Evolutionary conservation across 2,113 vertebrate species (phyloP), one percentile per base, ranked within the genome.

Genomic region (Eidolon helvum): DNA sequence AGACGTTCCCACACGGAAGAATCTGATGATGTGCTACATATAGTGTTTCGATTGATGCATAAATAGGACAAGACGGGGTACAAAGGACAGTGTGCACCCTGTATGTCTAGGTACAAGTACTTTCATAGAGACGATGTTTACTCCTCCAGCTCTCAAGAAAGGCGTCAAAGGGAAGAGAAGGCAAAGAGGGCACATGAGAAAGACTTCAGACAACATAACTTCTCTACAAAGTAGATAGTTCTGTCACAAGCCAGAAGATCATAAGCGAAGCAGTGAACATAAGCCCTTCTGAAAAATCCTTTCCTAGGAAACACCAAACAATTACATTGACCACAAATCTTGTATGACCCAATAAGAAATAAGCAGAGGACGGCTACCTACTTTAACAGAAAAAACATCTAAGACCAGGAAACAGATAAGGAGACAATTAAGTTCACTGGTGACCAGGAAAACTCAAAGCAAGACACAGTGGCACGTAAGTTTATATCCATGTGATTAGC

Each of bases 81-180:
- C 15, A 80, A 61, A 30, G 59, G 8, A n/a, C 0, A 7, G 7
- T 5, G 19, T 53, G 28, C 9, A 35, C 18, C 10, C 57, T 38
- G 16, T 87, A 4, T 1, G 3, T 45, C 10, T 14, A 66, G 19
- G 45, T 55, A 55, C 12, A 33, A n/a, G 7, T 5, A 63, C n/a
- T n/a, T 90, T 53, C 45, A 55, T 16, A 78, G 59, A 11, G 30
- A 45, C 71, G 38, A 7, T 10, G 38, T 21, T 71, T 10, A 16
- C 45, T 53, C n/a, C 78, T 10, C 38, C 35, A 15, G 10, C 5
- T 38, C 61, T 22, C 19, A 4, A 48, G 21, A 61, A 18, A 71
- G 50, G 24, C 11, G 0, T 15, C 33, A 57, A 40, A 71, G n/a
- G 15, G 6, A 30, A 16, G 63, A 59, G 16, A 33, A 48, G 24